Base-by-base conservation (phyloP, 2,888 invertebrate genomes). In the Cataglyphis albicans region DNA sequence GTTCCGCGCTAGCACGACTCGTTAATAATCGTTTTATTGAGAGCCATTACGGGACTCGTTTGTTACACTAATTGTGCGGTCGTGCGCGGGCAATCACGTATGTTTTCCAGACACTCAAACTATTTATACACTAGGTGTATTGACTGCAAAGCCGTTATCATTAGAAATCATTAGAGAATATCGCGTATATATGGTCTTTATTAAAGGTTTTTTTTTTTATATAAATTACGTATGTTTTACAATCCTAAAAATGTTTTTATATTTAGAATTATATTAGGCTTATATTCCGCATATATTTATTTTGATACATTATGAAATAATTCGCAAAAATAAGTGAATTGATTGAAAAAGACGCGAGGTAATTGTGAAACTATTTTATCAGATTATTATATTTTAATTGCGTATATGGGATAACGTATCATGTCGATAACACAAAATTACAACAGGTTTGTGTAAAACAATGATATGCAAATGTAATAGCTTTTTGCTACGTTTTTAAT, bases 11-110 rank as follows among this genome's bases (percentile, higher is more conserved):
- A 29, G 73, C 38, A n/a, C 57, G 25, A 61, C 5, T 35, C 44
- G 35, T 57, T 73, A 80, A 80, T 73, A 80, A 80, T 72, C 48
- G 61, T 61, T 72, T 80, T 52, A 68, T 72, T 61, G 70, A 61
- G 61, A 1, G 15, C 35, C 32, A 68, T 72, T 59, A 63, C 61
- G 80, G 61, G 12, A 61, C 61, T 73, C 59, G 48, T 80, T 74
- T 73, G 61, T 80, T 72, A 63, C 80, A 61, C 74, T 80, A 80
- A 80, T 80, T 61, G 72, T 44, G 18, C 44, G 9, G 35, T 12
- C 59, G n/a, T 68, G 21, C 73, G 21, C 78, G n/a, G 32, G 29
- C 41, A 57, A 72, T 59, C 59, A 21, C 21, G 70, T 21, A 44
- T 48, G 59, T 74, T 72, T 80, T 80, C 59, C 21, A 18, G 15